Conservation (phyloP, 1,140 invertebrate species). For the Anastatus disparis region DNA sequence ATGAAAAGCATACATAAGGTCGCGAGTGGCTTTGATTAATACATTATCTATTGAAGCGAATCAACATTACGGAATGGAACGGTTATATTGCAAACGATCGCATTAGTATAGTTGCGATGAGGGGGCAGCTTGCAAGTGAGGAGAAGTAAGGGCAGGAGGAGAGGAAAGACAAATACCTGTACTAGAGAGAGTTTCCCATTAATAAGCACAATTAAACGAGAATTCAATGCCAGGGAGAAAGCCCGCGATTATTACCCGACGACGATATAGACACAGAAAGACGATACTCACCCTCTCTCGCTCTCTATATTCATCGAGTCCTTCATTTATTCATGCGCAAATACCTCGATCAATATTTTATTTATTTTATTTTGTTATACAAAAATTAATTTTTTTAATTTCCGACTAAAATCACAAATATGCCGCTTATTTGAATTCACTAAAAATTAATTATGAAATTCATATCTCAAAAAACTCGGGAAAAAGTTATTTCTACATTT, state of each 20-base stretch:
- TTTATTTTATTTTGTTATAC: too few relatives aligned
- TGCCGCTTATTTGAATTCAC: too few relatives aligned
- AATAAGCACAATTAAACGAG: slow-evolving; percentile 41
- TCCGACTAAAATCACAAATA: too few relatives aligned
- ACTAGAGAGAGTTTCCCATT: slow-evolving; percentile 17
- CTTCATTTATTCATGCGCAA: too few relatives aligned
- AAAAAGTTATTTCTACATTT: too few relatives aligned
- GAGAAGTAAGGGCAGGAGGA: not conserved
- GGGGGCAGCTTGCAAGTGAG: not conserved
- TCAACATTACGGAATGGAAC: slow-evolving; percentile 25
- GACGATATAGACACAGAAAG: slow-evolving; percentile 4
- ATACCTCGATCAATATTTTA: too few relatives aligned
- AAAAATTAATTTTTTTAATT: too few relatives aligned
- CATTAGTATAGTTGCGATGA: not conserved
- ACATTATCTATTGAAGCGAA: slow-evolving; percentile 36
- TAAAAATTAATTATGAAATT: too few relatives aligned
- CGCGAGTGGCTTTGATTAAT: slow-evolving; percentile 19
- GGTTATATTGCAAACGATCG: slow-evolving; percentile 15
- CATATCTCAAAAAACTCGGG: too few relatives aligned
- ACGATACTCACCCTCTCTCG: not conserved
- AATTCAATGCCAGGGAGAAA: slow-evolving; percentile 27
- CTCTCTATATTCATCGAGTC: too few relatives aligned
- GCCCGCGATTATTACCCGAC: slow-evolving; percentile 25
- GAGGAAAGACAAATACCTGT: slow-evolving; percentile 29
- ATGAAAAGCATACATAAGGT: not conserved